Base-by-base conservation (phyloP, 2,113 vertebrate species). In the Epinephelus moara region DNA sequence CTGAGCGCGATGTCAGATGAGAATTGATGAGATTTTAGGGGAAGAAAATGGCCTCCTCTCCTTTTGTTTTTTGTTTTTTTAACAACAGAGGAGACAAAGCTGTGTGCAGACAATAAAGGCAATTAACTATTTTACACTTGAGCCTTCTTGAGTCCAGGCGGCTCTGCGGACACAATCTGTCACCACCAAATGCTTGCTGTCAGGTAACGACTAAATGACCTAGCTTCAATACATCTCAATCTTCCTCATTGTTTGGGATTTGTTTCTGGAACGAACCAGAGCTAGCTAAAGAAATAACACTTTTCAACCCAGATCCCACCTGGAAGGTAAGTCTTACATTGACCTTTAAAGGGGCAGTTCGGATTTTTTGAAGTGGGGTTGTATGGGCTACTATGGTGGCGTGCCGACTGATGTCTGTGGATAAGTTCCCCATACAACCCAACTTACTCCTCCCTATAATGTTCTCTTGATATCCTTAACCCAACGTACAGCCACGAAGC, bases 21-120 rank as follows among this genome's bases (percentile, higher is more conserved):
- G 42, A 85, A 70, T 70, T 59, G 19, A 25, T 21, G 60, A 19
- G 13, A 78, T 23, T 86, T 67, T 9, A 56, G 18, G 57, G 77
- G 27, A 68, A 77, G 75, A 62, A 33, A 77, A 49, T 77, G 62
- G 75, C 52, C 52, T 6, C 40, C 47, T 64, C 45, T 82, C 75
- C 30, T 11, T 37, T 30, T 30, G 25, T 27, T 27, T 27, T 27
- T 27, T 27, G 1, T 30, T 30, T 30, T 30, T 30, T 30, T 30
- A 0, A 30, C 23, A 33, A 68, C 40, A 30, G 23, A 57, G 11
- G 9, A 25, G 63, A 67, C 19, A 25, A 30, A 59, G 12, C 15
- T 64, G 3, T n/a, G 42, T 3, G 9, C 25, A 27, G 62, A 80
- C 50, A 13, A 2, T 53, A 50, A 47, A 63, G 42, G 45, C 52